Base-by-base conservation (phyloP, 2,888 invertebrate genomes). In the Eilema sororculum region DNA sequence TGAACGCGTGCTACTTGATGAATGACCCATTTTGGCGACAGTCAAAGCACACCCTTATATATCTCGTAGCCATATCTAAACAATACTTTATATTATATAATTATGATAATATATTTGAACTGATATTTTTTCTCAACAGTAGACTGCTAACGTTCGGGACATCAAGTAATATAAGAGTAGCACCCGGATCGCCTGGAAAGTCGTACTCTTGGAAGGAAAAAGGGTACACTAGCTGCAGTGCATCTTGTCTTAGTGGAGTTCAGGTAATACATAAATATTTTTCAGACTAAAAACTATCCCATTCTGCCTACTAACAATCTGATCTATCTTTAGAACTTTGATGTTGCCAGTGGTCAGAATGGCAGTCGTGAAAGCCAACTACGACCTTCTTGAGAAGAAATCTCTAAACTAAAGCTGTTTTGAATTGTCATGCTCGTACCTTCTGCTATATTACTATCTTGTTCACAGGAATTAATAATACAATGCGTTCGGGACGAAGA, bases 181-280 rank as follows among this genome's bases (percentile, higher is more conserved):
- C 97, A 0, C 96, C 97, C 0, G 97, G 97, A 0, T 96, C 97
- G 8, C 97, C 97, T 0, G 97, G 97, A 24, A 97, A 98, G 79
- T 97, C 98, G 0, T 98, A 98, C 89, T 97, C 98, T 0, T 98
- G 98, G 98, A 97, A 97, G 82, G 98, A 98, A 85, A 97, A 97
- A 83, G 98, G 98, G 0, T 99, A 98, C 85, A 98, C 98, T 0
- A 98, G 98, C 74, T 99, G 99, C 95, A 99, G 98, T 85, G 98
- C 98, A 0, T 98, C 98, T 12, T 99, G 99, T 87, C 96, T 99
- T 2, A 99, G 99, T 79, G 98, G 98, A 86, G 97, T 97, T 3
- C 96, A 95, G 93, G 95, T 95, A 85, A 4, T 30, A 1, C 2
- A 37, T 1, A 22, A 33, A 10, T 58, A 13, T 22, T 58, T 25